phyloP scores from a whole-genome alignment of 2,113 vertebrate genomes.

The Peromyscus polionotus region DNA sequence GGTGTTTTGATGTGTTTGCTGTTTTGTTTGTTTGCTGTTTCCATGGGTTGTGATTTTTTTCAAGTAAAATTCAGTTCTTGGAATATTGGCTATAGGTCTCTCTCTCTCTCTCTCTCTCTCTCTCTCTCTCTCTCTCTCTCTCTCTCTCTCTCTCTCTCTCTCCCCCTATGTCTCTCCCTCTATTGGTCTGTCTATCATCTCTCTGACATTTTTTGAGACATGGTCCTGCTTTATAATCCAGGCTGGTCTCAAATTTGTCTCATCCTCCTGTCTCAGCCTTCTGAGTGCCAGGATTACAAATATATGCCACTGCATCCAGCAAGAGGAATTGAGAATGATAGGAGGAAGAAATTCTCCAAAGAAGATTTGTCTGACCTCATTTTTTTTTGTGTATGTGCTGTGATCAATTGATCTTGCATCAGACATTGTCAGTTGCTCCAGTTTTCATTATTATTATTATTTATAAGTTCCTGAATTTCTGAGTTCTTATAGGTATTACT shows the following conservation, averaged over 20 bases:
- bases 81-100: background rate
- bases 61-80: background rate
- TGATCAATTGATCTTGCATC: background rate
- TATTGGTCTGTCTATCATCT: background rate
- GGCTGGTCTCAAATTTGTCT: background rate
- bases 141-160: background rate
- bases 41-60: background rate
- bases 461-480: conserved; percentile 32
- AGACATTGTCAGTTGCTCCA: background rate
- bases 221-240: background rate
- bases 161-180: background rate
- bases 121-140: background rate
- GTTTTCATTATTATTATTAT: background rate
- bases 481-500: background rate
- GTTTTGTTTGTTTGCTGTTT: background rate
- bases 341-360: background rate
- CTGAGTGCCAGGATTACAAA: background rate
- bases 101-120: background rate
- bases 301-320: background rate
- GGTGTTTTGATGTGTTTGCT: background rate
- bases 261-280: background rate
- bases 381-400: background rate
- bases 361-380: background rate
- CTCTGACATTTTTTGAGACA: background rate
- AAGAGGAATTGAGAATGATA: background rate